phyloP scores from a whole-genome alignment of 1,140 invertebrate species.

The Antheraea mylitta region DNA sequence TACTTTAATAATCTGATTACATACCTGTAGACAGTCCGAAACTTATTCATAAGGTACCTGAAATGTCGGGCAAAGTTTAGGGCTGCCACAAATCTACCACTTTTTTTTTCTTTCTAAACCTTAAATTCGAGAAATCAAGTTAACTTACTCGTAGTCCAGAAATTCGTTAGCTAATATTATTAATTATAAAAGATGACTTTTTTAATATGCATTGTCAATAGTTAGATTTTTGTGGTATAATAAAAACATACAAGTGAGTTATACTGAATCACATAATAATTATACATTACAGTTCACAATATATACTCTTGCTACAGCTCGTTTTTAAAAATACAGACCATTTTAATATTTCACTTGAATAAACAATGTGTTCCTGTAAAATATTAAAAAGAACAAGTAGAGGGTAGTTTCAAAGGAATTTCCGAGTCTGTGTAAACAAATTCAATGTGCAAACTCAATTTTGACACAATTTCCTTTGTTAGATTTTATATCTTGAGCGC shows the following conservation, averaged over 20 bases:
- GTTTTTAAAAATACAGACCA: background rate
- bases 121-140: too few species aligned
- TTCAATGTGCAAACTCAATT: slow-evolving; percentile 8
- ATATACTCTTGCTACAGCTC: background rate
- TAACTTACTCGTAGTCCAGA: too few species aligned
- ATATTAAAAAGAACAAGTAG: background rate
- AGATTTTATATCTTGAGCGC: slow-evolving; percentile 4
- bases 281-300: too few species aligned
- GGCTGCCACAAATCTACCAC: slow-evolving; percentile 3
- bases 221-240: too few species aligned
- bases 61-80: background rate
- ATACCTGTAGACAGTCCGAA: background rate
- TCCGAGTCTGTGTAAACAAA: slow-evolving; percentile 10
- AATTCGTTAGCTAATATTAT: too few species aligned
- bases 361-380: background rate
- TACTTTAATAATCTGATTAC: background rate
- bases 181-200: too few species aligned
- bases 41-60: slow-evolving; percentile 14
- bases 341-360: background rate
- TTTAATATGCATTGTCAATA: too few species aligned
- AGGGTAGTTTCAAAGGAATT: slow-evolving; percentile 1
- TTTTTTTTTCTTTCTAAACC: background rate
- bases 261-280: too few species aligned
- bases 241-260: too few species aligned
- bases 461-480: slow-evolving; percentile 12